These are phyloP conservation scores for Craniophora ligustri DNA, from an alignment of 2,888 invertebrate genomes.

Conservation along the genomic window DNA sequence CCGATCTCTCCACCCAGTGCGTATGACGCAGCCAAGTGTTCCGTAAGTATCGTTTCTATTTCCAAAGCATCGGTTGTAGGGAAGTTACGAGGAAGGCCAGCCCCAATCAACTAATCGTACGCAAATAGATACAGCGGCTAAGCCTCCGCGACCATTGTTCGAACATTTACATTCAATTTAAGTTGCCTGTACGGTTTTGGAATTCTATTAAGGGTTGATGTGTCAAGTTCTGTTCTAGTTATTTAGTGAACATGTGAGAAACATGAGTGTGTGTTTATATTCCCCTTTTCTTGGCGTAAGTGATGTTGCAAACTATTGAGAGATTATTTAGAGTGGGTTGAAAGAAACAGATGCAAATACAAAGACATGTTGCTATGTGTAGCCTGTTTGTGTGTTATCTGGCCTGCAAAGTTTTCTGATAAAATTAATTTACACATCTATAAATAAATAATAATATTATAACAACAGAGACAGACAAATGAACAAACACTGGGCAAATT, in stretches of 20 bases:
- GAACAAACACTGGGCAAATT: too few relatives aligned
- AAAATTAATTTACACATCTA: too few relatives aligned
- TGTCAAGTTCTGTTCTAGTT: slow-evolving; percentile 11
- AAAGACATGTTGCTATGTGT: too few relatives aligned
- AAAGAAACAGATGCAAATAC: neutral
- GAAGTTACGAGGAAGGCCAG: slow-evolving; percentile 34
- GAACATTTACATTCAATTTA: slow-evolving; percentile 46
- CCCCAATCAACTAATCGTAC: slow-evolving; percentile 51
- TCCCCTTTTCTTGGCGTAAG: neutral
- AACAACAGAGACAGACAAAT: too few relatives aligned
- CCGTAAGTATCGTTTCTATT: slow-evolving; percentile 64
- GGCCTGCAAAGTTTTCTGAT: too few relatives aligned
- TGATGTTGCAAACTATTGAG: neutral
- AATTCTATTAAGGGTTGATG: slow-evolving; percentile 16
- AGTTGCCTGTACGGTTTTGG: slow-evolving; percentile 32
- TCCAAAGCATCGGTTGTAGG: slow-evolving; percentile 49
- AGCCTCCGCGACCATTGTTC: slow-evolving; percentile 42
- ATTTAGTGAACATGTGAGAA: neutral
- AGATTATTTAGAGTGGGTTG: neutral
- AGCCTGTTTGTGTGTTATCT: too few relatives aligned
- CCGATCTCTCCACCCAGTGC: slow-evolving; percentile 45
- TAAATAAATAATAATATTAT: too few relatives aligned
- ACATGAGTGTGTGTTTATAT: neutral
- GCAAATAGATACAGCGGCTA: slow-evolving; percentile 50
- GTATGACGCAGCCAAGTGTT: slow-evolving; percentile 34